These are phyloP conservation scores for Vanessa atalanta DNA, from an alignment of 1,140 invertebrate genomes.

Conservation along the genomic window DNA sequence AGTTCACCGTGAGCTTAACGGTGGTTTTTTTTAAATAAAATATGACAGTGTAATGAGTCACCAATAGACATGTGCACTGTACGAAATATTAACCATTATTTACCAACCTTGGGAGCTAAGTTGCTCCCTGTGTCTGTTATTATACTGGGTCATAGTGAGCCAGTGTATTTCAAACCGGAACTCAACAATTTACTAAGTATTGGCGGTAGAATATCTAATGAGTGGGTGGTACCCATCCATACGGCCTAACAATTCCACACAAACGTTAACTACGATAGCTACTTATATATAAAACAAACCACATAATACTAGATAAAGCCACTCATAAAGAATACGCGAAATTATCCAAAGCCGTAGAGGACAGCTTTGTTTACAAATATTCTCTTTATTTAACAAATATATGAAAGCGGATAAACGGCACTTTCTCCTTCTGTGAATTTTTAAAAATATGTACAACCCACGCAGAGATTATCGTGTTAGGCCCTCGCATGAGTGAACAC, in stretches of 20 bases:
- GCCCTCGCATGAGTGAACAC: constrained; percentile 3
- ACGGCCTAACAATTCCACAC: neutral
- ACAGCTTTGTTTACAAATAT: constrained; percentile 20
- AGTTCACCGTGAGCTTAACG: too few species aligned
- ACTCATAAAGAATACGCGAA: neutral
- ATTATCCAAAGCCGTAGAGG: neutral
- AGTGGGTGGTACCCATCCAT: too few species aligned
- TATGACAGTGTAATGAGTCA: too few species aligned
- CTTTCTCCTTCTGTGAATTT: constrained; percentile 11
- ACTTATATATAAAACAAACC: neutral
- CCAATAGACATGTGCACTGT: too few species aligned
- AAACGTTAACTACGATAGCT: neutral
- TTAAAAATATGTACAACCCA: constrained; percentile 6
- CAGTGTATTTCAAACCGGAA: too few species aligned
- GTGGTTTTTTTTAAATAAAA: too few species aligned
- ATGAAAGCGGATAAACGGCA: constrained; percentile 19
- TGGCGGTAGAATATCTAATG: too few species aligned
- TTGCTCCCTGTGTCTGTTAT: too few species aligned
- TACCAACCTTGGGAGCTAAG: too few species aligned
- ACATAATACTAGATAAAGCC: neutral
- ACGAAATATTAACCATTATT: too few species aligned
- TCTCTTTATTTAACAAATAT: constrained; percentile 18
- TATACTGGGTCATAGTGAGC: too few species aligned
- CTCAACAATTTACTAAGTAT: too few species aligned
- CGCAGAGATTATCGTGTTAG: constrained; percentile 17